phyloP scores from a whole-genome alignment of 2,888 invertebrate genomes.

The Papilio gigon region DNA sequence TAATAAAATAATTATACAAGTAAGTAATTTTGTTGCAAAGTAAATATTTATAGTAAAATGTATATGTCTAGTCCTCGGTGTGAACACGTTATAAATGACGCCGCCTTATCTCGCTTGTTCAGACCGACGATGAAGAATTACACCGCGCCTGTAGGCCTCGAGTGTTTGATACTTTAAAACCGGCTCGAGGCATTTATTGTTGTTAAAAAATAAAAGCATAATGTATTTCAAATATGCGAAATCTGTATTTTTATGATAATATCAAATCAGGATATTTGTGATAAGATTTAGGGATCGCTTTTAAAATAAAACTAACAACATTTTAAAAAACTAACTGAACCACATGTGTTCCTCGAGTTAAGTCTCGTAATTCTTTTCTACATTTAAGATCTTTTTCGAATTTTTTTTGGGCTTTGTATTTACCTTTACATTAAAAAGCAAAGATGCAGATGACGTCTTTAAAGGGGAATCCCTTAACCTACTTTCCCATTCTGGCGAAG shows the following conservation, averaged over 20 bases:
- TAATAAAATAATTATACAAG: background rate
- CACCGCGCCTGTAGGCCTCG: background rate
- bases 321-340: too few relatives aligned
- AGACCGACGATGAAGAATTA: constrained; percentile 27
- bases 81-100: constrained; percentile 19
- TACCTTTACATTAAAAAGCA: constrained; percentile 17
- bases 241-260: too few relatives aligned
- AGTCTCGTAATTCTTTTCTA: background rate
- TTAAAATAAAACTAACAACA: too few relatives aligned
- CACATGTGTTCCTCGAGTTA: too few relatives aligned
- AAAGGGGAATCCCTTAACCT: constrained; percentile 24
- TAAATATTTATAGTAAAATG: background rate
- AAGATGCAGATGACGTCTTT: constrained; percentile 17
- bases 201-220: too few relatives aligned
- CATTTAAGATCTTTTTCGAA: background rate
- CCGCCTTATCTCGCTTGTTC: constrained; percentile 28
- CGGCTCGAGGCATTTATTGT: background rate
- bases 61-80: background rate
- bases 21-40: background rate
- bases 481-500: constrained; percentile 28
- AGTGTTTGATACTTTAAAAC: background rate
- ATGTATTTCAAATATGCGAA: too few relatives aligned
- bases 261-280: too few relatives aligned
- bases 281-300: too few relatives aligned
- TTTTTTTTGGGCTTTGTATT: background rate